Evolutionary conservation across 2,888 invertebrate genomes (phyloP), one percentile per base, ranked within the genome.

Genomic region (Nomada ferruginata): DNA sequence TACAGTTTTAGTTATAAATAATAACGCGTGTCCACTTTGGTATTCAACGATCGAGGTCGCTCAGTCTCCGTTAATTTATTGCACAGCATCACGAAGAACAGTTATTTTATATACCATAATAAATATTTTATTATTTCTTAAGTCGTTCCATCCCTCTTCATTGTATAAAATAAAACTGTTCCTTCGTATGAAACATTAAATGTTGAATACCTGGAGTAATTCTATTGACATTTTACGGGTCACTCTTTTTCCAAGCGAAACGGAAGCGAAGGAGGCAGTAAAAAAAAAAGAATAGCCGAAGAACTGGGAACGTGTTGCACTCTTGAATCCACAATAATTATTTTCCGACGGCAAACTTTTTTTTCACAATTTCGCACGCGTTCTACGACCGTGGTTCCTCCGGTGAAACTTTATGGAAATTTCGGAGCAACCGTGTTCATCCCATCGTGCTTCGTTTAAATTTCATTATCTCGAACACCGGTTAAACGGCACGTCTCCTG

Each of bases 391-490:
- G 15, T 18, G 36, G 47, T 23, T 47, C 47, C 23, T 10, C n/a
- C 23, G 63, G 60, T 36, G 61, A 20, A 76, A 76, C 75, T 79
- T 52, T 68, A 76, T 79, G 68, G 68, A 63, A 75, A 61, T 63
- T 76, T 74, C 55, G 55, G 64, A 60, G 23, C 47, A 20, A 18
- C 26, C 36, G 52, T 29, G 26, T 63, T 57, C 55, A n/a, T 42
- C 57, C 20, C 36, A 15, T 50, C 36, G 64, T 64, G 59, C 74
- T 65, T 76, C 76, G 74, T 73, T 76, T 73, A 73, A 76, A 76
- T 76, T 73, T 76, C 74, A 76, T 76, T 76, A 73, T 59, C 76
- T 73, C 64, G 74, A 57, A 66, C 50, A 42, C 47, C 76, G 74
- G 29, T 20, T 65, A 73, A 73, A 73, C 55, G 73, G 65, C 57